Evolutionary conservation across 2,113 vertebrate genomes (phyloP).

Genomic region (Mesoclemmys tuberculata): DNA sequence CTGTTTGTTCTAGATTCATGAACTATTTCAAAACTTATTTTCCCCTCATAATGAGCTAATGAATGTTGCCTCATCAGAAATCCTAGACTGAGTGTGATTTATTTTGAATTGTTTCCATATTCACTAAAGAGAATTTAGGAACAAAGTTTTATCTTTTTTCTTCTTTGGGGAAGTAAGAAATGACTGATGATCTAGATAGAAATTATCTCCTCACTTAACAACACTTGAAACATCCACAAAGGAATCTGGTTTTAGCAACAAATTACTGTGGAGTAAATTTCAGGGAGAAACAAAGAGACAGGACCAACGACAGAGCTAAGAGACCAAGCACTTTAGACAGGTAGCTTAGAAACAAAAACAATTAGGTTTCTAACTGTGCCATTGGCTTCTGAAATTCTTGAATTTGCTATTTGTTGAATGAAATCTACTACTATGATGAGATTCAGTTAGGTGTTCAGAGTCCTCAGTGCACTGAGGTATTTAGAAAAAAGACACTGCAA

Average conservation of each 20-base stretch:
- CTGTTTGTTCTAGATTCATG: conserved; percentile 52
- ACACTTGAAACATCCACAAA: background rate
- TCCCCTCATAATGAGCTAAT: conserved; percentile 58
- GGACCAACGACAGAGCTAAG: conserved; percentile 4
- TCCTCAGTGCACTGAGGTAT: background rate
- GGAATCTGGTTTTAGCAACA: conserved; percentile 5
- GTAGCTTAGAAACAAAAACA: conserved; percentile 24
- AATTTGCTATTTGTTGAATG: conserved; percentile 28
- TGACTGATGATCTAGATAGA: conserved; percentile 12
- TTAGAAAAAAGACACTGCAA: conserved; percentile 25
- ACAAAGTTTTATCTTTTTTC: conserved; percentile 13
- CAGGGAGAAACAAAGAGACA: conserved; percentile 8
- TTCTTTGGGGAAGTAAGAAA: background rate
- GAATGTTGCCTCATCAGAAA: conserved; percentile 60
- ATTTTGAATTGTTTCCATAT: conserved; percentile 63
- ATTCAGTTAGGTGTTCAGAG: conserved; percentile 11
- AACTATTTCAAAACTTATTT: conserved; percentile 62
- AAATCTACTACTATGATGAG: background rate
- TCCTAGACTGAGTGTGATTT: conserved; percentile 45
- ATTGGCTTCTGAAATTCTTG: conserved; percentile 3
- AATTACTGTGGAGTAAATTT: conserved; percentile 25
- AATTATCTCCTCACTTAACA: conserved; percentile 33
- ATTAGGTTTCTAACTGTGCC: conserved; percentile 17
- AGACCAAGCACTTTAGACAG: background rate
- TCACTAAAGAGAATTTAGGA: conserved; percentile 48